A percentile compares a stretch with the other conserved stretches of the same genome.
Conservation (phyloP, 2,113 vertebrate genomes). For the Sminthopsis crassicaudata region DNA sequence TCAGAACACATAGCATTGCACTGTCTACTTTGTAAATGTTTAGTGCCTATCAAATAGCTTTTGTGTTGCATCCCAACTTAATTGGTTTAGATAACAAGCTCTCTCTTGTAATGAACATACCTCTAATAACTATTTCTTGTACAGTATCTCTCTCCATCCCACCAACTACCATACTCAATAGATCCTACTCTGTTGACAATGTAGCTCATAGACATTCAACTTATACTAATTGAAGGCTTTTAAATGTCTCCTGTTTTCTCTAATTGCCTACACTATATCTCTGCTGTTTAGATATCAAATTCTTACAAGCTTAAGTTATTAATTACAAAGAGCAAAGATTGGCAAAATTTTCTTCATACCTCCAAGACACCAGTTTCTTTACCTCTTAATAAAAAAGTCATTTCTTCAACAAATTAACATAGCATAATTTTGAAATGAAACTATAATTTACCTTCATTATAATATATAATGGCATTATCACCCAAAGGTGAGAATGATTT, state of each 20-base stretch:
- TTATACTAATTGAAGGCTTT: neutral
- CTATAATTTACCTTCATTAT: neutral
- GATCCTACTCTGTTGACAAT: neutral
- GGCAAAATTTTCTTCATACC: neutral
- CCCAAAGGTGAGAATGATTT: neutral
- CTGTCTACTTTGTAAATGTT: neutral
- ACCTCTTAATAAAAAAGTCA: neutral
- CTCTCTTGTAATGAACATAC: neutral
- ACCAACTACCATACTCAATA: neutral
- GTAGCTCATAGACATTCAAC: neutral
- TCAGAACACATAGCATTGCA: neutral
- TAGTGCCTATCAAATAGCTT: neutral
- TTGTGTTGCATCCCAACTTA: neutral
- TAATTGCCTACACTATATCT: neutral
- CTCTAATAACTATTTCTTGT: neutral
- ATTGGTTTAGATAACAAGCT: neutral
- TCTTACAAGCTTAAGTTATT: neutral
- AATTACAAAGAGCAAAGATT: neutral
- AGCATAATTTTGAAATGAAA: neutral
- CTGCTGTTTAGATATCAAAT: neutral
- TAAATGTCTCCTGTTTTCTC: neutral
- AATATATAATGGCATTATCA: neutral
- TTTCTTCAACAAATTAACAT: neutral
- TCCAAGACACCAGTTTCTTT: neutral
- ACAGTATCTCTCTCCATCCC: neutral